Percentiles rank a stretch among this genome's conserved stretches.
Conservation (phyloP, 1,140 invertebrate species). For the Cyclina sinensis region DNA sequence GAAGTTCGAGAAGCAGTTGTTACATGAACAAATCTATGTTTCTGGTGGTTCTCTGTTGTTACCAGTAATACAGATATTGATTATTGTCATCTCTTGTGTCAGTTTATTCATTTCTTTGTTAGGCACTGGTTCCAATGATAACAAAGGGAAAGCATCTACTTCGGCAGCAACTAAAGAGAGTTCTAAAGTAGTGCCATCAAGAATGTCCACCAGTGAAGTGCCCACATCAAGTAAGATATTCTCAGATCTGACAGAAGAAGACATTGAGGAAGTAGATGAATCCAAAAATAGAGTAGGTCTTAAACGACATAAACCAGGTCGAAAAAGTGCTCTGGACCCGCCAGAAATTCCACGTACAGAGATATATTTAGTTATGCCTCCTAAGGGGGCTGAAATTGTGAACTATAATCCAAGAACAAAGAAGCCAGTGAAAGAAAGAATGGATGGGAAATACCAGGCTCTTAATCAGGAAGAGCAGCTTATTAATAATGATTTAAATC, state of each 20-base stretch:
- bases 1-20: too few species aligned
- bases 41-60: too few species aligned
- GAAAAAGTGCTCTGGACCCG: slow-evolving; percentile 12
- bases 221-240: background rate
- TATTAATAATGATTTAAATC: background rate
- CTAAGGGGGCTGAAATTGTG: slow-evolving; percentile 38
- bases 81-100: too few species aligned
- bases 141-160: background rate
- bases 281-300: background rate
- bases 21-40: too few species aligned
- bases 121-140: background rate
- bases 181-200: background rate
- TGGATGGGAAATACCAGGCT: slow-evolving; percentile 41
- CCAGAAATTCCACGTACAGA: slow-evolving; percentile 36
- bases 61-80: too few species aligned
- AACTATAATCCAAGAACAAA: slow-evolving; percentile 27
- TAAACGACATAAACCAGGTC: slow-evolving; percentile 20
- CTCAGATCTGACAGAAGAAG: background rate
- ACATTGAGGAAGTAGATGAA: background rate
- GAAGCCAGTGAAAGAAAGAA: background rate
- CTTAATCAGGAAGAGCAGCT: background rate
- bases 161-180: background rate
- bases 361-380: slow-evolving; percentile 53
- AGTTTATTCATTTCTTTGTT: too few species aligned
- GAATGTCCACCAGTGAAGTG: background rate